phyloP scores from a whole-genome alignment of 2,888 invertebrate genomes.

The Scaptomyza flava region DNA sequence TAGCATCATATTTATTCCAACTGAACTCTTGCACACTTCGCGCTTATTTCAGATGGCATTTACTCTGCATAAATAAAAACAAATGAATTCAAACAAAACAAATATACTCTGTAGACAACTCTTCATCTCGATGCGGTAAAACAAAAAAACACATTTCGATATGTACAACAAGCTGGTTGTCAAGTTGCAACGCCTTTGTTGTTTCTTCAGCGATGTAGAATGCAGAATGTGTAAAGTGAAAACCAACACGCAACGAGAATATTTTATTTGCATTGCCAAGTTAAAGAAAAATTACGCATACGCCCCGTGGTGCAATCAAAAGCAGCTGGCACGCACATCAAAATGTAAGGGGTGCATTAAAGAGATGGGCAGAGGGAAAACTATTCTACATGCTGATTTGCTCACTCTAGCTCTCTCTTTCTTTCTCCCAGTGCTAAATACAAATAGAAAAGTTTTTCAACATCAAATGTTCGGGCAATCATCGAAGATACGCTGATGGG shows the following conservation, averaged over 20 bases:
- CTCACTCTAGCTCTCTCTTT: background rate
- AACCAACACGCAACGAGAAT: slow-evolving; percentile 35
- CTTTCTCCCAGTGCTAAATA: slow-evolving; percentile 27
- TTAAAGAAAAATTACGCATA: slow-evolving; percentile 59
- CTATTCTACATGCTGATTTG: slow-evolving; percentile 3
- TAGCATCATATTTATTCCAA: background rate
- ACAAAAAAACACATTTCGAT: slow-evolving; percentile 19
- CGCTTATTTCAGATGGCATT: background rate
- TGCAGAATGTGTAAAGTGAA: slow-evolving; percentile 18
- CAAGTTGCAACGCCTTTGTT: slow-evolving; percentile 26
- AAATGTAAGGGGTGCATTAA: background rate
- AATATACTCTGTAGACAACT: slow-evolving; percentile 4
- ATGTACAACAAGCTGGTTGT: slow-evolving; percentile 23
- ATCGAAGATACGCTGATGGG: slow-evolving; percentile 7
- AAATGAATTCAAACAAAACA: background rate
- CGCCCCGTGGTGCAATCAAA: slow-evolving; percentile 55
- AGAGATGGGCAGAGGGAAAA: background rate
- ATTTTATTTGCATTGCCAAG: slow-evolving; percentile 38
- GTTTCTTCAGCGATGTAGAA: slow-evolving; percentile 10
- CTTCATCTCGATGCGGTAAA: background rate
- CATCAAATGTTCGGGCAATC: slow-evolving; percentile 26
- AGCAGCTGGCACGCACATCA: slow-evolving; percentile 28
- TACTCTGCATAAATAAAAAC: background rate
- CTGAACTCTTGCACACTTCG: background rate
- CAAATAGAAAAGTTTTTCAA: slow-evolving; percentile 60